Percentiles rank a stretch among this genome's conserved stretches.
These are phyloP conservation scores for Chalcosyrphus nemorum DNA, from an alignment of 2,888 invertebrate species.

Conservation along the genomic window DNA sequence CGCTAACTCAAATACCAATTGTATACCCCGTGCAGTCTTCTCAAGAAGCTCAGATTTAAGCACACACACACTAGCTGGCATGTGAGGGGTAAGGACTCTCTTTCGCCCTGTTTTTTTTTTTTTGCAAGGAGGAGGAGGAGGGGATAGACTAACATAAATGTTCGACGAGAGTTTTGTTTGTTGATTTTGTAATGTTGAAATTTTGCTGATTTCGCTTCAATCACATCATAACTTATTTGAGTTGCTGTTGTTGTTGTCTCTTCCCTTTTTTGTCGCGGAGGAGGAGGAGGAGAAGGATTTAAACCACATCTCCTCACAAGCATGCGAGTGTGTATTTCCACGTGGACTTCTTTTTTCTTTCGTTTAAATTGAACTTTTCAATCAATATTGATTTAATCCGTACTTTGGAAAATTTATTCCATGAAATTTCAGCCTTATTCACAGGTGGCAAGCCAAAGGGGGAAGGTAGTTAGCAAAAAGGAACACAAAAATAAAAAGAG, in stretches of 20 bases:
- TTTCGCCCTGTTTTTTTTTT: too few relatives aligned
- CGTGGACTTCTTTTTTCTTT: slow-evolving; percentile 22
- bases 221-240: slow-evolving; percentile 72
- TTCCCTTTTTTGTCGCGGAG: too few relatives aligned
- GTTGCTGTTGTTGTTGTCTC: slow-evolving; percentile 58
- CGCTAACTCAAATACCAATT: slow-evolving; percentile 70
- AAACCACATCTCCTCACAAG: slow-evolving; percentile 12
- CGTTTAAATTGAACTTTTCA: slow-evolving; percentile 57
- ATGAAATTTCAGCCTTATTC: slow-evolving; percentile 30
- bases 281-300: not conserved
- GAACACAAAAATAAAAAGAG: too few relatives aligned
- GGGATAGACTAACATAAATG: slow-evolving; percentile 51
- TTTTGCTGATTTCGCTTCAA: slow-evolving; percentile 71
- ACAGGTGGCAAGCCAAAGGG: slow-evolving; percentile 40
- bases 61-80: not conserved
- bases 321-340: slow-evolving; percentile 33
- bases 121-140: not conserved
- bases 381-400: slow-evolving; percentile 63
- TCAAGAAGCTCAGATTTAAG: slow-evolving; percentile 47
- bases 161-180: slow-evolving; percentile 72
- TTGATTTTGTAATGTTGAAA: slow-evolving; percentile 70
- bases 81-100: not conserved
- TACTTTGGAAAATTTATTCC: slow-evolving; percentile 39
- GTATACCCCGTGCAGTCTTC: slow-evolving; percentile 54
- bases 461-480: not conserved